These are phyloP conservation scores for Caenorhabditis sinica DNA, from an alignment of 2,888 invertebrate genomes.

Conservation along the genomic window DNA sequence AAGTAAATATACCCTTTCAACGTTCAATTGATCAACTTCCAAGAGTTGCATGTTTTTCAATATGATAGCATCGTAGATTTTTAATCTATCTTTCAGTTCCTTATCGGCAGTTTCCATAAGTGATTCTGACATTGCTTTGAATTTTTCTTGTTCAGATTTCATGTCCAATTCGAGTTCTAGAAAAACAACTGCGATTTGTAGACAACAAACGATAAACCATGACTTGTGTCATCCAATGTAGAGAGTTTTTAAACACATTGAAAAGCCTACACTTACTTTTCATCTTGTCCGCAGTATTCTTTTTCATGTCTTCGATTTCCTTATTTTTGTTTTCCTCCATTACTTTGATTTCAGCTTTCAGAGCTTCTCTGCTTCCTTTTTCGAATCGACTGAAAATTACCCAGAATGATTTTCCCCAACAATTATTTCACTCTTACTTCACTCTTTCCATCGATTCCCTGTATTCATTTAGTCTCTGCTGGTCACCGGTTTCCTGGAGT, in stretches of 20 bases:
- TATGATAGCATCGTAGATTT: slow-evolving; percentile 10
- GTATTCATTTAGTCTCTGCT: not conserved
- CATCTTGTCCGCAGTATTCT: slow-evolving; percentile 11
- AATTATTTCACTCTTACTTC: not conserved
- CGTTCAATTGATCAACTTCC: not conserved
- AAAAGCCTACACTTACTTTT: not conserved
- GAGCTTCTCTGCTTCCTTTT: not conserved
- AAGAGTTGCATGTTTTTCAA: not conserved
- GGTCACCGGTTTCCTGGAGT: not conserved
- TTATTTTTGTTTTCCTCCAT: not conserved
- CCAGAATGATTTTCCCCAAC: not conserved
- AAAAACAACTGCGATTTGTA: not conserved
- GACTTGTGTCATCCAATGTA: no score
- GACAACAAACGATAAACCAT: no score
- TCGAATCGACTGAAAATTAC: not conserved
- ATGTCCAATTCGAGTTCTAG: not conserved
- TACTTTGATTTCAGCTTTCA: not conserved
- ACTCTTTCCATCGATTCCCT: not conserved
- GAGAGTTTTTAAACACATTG: no score
- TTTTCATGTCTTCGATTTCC: not conserved
- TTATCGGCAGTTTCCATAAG: not conserved
- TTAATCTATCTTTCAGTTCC: not conserved
- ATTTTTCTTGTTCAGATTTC: not conserved
- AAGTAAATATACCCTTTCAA: slow-evolving; percentile 6
- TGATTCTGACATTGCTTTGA: not conserved